Conservation (phyloP, 2,888 invertebrate species). For the Leptura quadrifasciata region DNA sequence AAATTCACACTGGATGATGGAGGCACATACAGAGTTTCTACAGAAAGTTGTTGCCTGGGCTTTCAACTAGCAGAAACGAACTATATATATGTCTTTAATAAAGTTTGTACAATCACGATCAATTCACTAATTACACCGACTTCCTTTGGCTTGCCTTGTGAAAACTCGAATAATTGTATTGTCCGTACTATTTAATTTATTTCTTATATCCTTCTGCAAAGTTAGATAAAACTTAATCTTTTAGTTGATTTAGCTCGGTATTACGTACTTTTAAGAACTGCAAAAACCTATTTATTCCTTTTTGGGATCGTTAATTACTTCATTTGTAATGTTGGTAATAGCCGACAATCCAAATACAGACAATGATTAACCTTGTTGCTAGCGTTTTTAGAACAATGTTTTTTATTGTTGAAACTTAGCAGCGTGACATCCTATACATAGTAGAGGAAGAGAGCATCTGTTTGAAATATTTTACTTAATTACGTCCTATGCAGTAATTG, state of each 20-base stretch:
- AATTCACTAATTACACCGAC: background rate
- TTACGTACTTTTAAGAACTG: slow-evolving; percentile 10
- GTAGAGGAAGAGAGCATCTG: background rate
- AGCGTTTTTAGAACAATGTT: slow-evolving; percentile 1
- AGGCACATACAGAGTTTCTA: too few species aligned
- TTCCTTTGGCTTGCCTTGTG: background rate
- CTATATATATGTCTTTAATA: background rate
- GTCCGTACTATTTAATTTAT: background rate
- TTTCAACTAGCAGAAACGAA: background rate
- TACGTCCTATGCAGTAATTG: too few species aligned
- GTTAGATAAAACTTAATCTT: background rate
- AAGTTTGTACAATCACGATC: background rate
- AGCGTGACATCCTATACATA: background rate
- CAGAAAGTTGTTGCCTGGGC: too few species aligned
- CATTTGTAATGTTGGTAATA: slow-evolving; percentile 22
- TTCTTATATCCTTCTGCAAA: background rate
- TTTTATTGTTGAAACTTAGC: background rate
- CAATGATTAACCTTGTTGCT: background rate
- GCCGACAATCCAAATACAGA: background rate
- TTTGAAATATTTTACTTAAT: background rate
- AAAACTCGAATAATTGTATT: background rate
- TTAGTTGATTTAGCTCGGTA: background rate
- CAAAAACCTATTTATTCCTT: slow-evolving; percentile 10
- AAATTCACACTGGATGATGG: too few species aligned
- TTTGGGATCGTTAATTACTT: slow-evolving; percentile 10